phyloP scores from a whole-genome alignment of 2,113 vertebrate species.

The Drymodes brunneopygia region DNA sequence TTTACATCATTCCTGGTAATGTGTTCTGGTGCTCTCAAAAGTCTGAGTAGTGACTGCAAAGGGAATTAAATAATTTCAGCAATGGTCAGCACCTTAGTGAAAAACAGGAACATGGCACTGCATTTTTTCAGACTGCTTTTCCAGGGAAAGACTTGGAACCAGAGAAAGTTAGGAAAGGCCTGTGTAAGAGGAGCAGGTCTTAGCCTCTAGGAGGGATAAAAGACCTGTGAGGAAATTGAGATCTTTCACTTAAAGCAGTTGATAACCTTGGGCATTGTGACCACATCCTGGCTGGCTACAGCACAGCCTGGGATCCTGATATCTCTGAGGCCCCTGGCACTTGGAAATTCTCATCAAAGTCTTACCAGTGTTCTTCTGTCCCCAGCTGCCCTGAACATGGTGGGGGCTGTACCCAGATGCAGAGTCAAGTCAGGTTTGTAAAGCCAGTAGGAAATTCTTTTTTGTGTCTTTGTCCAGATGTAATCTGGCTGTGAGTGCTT shows the following conservation, averaged over 20 bases:
- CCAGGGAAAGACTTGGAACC: not conserved
- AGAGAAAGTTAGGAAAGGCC: not conserved
- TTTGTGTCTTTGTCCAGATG: not conserved
- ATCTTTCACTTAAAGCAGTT: not conserved
- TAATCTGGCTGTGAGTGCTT: not conserved
- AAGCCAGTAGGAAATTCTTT: not conserved
- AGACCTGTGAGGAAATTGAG: not conserved
- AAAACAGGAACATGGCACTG: not conserved
- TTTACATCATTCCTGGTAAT: not conserved
- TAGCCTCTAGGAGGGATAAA: not conserved
- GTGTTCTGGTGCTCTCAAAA: not conserved
- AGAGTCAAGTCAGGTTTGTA: not conserved
- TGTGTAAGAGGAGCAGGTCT: not conserved
- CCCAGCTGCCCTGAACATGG: fast-evolving
- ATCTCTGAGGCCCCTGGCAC: not conserved
- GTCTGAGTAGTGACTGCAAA: not conserved
- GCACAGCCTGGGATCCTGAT: not conserved
- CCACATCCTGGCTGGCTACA: not conserved
- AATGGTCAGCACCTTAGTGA: not conserved
- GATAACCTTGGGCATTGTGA: too few species aligned
- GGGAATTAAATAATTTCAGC: not conserved
- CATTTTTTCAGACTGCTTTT: not conserved
- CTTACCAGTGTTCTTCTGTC: not conserved
- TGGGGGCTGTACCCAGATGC: not conserved
- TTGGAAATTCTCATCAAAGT: fast-evolving